Base-by-base conservation (phyloP, 2,888 invertebrate species). In the Drosophila subquinaria region DNA sequence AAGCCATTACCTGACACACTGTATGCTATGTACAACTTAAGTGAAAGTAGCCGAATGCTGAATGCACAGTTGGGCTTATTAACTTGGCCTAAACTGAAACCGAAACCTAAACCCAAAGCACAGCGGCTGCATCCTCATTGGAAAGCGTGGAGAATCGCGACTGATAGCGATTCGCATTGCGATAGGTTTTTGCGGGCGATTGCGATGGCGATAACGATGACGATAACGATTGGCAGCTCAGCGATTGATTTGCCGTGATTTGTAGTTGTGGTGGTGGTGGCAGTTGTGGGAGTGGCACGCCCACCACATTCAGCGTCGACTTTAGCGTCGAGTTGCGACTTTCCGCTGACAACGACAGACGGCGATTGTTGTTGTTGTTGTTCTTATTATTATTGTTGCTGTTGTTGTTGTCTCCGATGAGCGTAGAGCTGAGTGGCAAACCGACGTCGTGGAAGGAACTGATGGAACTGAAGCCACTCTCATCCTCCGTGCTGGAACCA, bases 391-490 rank as follows among this genome's bases (percentile, higher is more conserved):
- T 69, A 13, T 50, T 57, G 55, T 27, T n/a, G 55, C 17, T n/a
- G 30, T 43, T 69, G 55, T 27, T n/a, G 30, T 43, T 69, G 61
- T 53, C 68, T 0, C 47, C 68, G 11, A 91, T 76, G 67, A 91
- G 55, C 0, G 92, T 91, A 4, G 92, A 92, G 61, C 86, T 88
- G 1, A 91, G 57, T 3, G 96, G 96, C 85, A 96, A 93, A 11
- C 96, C 96, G 51, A 96, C 95, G 90, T 97, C 97, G 93, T 97
- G 96, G 91, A 96, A 97, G 8, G 97, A 97, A 92, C 95, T 96
- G 94, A 97, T 96, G 9, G 97, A 97, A 13, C 96, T 96, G 92
- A 97, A 97, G 33, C 97, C 97, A 90, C 97, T 97, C 92, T 97
- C 97, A 84, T 97, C 96, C 91, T 97, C 97, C 0, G 93, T 92